Base-by-base conservation (phyloP, 2,888 invertebrate genomes). In the Dryadula phaetusa region DNA sequence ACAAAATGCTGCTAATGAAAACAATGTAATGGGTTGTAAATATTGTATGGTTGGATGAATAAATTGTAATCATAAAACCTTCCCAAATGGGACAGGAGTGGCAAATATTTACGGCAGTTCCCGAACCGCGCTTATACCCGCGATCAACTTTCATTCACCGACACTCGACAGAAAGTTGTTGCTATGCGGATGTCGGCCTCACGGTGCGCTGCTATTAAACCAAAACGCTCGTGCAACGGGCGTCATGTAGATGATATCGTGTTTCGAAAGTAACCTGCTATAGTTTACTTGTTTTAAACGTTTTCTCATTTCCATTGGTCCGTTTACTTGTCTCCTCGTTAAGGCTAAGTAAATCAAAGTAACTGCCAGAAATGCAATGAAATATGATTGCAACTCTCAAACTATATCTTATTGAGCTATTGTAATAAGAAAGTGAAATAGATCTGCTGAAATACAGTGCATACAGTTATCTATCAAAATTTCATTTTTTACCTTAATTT, bases 111-210 rank as follows among this genome's bases (percentile, higher is more conserved):
- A 67, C 73, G 81, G 79, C 80, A 80, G 77, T 80, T 79, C 82
- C 86, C 74, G 77, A 78, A 80, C 83, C 82, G 81, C 82, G 81
- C 82, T 85, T 87, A 84, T 85, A 82, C 81, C 81, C 81, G 80
- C 80, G 86, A 87, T 88, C 87, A 90, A 92, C 92, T 92, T 92
- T 92, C 92, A 88, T 92, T 91, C 86, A 86, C 82, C 80, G 82
- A 37, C 37, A 37, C 37, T 37, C 37, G 37, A 83, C 87, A 86
- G 87, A 87, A 87, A 86, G 85, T 87, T 87, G 91, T 92, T 91
- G 89, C 92, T 85, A 92, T 79, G 91, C 92, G 92, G 92, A 92
- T 90, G 86, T 88, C 83, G 88, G 85, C 83, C 86, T 80, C 84
- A 80, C 84, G 76, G 81, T 81, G 84, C 82, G 82, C 85, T 82